Base-by-base conservation (phyloP, 2,888 invertebrate species). In the Sphaerophoria taeniata region DNA sequence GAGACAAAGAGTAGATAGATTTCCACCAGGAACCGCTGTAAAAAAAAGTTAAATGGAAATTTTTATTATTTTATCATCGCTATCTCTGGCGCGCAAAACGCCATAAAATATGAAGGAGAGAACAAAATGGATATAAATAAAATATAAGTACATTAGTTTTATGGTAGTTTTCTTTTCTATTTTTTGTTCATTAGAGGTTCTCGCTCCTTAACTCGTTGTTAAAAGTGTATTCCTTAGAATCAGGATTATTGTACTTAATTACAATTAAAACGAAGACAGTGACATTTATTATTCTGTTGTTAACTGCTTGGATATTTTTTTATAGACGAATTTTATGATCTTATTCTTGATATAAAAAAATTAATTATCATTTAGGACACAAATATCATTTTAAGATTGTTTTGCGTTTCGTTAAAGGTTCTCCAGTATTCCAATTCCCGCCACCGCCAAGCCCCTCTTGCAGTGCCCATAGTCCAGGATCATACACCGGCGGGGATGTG, bases 381-480 rank as follows among this genome's bases (percentile, higher is more conserved):
- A 47, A 16, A 16, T 67, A 67, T 39, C 51, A 56, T 58, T 51
- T 31, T 65, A 11, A 39, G 60, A 33, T 36, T 11, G 53, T 51
- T 65, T 71, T 58, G 36, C 56, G 53, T 80, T 80, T 65, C 45
- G 61, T 79, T 89, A 90, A 16, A 92, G 92, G 90, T 79, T 89
- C 92, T 60, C 91, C 91, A 67, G 89, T 91, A 77, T 91, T 92
- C 77, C 91, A 92, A 87, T 91, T 91, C 88, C 91, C 92, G 74
- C 89, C 90, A 82, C 92, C 92, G 65, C 90, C 90, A 78, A 92
- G 92, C 81, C 92, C 92, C 73, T 91, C 91, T 3, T 92, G 92
- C 87, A 90, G 90, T 55, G 87, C 88, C 14, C 89, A 90, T 87
- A 91, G 90, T 87, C 90, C 91, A 73, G 73, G 84, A 71, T 79